A percentile compares a stretch with the other conserved stretches of the same genome.
Evolutionary conservation across 2,797 vertebrate genomes (phyloP).

Genomic region (Gouania willdenowi): DNA sequence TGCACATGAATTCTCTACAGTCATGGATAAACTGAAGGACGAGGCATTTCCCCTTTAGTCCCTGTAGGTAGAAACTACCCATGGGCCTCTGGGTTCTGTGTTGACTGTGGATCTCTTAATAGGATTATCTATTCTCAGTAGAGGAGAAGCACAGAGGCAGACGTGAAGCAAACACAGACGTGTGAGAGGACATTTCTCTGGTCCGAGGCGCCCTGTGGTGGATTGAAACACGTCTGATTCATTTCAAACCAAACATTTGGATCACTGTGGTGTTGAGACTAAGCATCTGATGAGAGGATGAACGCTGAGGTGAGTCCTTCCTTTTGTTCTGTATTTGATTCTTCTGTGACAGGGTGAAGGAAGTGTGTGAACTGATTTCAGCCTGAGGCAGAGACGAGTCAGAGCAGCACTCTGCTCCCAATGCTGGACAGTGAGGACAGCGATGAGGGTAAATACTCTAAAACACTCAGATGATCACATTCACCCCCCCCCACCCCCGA

Average conservation of each 20-base stretch:
- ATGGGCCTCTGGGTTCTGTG: constrained; percentile 50
- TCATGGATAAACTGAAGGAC: no score
- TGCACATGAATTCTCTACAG: no score
- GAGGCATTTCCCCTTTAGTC: no score
- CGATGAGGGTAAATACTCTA: constrained; percentile 60
- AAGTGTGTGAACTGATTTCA: constrained; percentile 23
- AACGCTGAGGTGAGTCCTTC: constrained; percentile 43
- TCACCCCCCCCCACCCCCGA: no score
- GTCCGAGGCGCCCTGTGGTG: not conserved
- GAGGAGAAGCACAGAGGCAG: constrained; percentile 16
- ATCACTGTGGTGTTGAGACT: not conserved
- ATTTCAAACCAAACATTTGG: not conserved
- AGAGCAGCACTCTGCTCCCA: not conserved
- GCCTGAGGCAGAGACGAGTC: constrained; percentile 23
- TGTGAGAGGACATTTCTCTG: not conserved
- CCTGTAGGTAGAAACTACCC: no score
- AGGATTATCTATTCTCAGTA: constrained; percentile 66
- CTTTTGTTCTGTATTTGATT: not conserved
- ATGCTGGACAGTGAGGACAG: constrained; percentile 55
- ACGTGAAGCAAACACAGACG: constrained; percentile 12
- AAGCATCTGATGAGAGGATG: constrained; percentile 9
- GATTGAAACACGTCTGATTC: constrained; percentile 1
- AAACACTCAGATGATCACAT: no score
- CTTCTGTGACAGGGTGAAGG: not conserved
- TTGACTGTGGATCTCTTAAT: constrained; percentile 70